phyloP scores from a whole-genome alignment of 2,113 vertebrate genomes.

The Mormoops blainvillei region DNA sequence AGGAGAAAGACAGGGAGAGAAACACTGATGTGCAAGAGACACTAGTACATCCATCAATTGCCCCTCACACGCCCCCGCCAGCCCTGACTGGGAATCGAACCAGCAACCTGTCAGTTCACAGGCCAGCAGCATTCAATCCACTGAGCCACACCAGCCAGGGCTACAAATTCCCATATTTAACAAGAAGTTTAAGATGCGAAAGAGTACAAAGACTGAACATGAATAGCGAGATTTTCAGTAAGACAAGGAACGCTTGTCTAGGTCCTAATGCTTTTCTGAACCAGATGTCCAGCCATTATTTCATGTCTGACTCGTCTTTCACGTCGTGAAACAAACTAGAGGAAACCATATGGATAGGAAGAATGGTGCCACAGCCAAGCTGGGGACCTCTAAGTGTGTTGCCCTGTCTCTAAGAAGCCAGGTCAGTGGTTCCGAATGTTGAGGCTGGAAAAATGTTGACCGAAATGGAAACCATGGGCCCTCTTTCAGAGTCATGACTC shows the following conservation, averaged over 20 bases:
- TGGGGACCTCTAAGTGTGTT: neutral
- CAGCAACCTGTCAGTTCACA: too few species aligned
- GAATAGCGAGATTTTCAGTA: neutral
- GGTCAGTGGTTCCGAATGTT: neutral
- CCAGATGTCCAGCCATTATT: neutral
- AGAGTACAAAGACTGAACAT: neutral
- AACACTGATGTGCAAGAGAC: too few species aligned
- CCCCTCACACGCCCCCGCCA: too few species aligned
- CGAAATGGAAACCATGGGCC: too few species aligned
- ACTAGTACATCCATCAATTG: too few species aligned
- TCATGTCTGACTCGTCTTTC: neutral
- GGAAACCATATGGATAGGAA: neutral
- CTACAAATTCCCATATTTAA: neutral
- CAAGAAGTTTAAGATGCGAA: neutral
- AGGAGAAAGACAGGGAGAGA: too few species aligned
- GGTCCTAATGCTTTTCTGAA: neutral
- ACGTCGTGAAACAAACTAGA: neutral
- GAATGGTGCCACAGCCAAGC: neutral
- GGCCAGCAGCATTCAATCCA: too few species aligned
- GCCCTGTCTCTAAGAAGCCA: neutral
- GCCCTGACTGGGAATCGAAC: too few species aligned
- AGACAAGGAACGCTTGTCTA: neutral
- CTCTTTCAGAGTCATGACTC: too few species aligned
- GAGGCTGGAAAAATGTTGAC: neutral
- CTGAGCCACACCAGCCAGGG: too few species aligned